These are phyloP conservation scores for Mastomys coucha DNA, from an alignment of 2,113 vertebrate species.

Conservation along the genomic window DNA sequence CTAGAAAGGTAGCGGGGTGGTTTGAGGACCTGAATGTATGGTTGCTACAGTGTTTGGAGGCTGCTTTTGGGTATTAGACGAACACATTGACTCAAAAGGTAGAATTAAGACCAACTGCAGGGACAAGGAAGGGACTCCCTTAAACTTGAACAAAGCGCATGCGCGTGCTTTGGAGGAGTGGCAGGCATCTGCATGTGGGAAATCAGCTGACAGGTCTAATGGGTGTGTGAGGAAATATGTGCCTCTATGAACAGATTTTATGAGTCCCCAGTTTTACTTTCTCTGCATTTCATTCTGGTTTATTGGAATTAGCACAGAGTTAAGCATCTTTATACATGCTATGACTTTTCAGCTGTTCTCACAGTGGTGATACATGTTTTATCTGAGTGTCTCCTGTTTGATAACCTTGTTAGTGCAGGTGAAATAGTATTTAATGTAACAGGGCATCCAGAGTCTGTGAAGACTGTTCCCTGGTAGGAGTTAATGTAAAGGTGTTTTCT, in stretches of 20 bases:
- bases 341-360: not conserved
- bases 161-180: not conserved
- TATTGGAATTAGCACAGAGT: not conserved
- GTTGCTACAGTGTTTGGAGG: not conserved
- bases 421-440: not conserved
- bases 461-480: not conserved
- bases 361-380: not conserved
- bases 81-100: not conserved
- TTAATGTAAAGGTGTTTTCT: conserved; percentile 43
- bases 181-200: not conserved
- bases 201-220: not conserved
- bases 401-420: conserved; percentile 3
- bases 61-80: not conserved
- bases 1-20: not conserved
- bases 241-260: not conserved
- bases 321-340: conserved; percentile 14
- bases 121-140: not conserved
- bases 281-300: not conserved
- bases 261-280: not conserved
- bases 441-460: not conserved
- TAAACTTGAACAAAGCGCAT: not conserved
- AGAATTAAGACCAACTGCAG: not conserved
- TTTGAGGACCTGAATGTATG: not conserved
- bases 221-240: not conserved
- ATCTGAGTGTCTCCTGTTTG: not conserved